Conservation (phyloP, 2,888 invertebrate genomes). For the Caenorhabditis sp. region DNA sequence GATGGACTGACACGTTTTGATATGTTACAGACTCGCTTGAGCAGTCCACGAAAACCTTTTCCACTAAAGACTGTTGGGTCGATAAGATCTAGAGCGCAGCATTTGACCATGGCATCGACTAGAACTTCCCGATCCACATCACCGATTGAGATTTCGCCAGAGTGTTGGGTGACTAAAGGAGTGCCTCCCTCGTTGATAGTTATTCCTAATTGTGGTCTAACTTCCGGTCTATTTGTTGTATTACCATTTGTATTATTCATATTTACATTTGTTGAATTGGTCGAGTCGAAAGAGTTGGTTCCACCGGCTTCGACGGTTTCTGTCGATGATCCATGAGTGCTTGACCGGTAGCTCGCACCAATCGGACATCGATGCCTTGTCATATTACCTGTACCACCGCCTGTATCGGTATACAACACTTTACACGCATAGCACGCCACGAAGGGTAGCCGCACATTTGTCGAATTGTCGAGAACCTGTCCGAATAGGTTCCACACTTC, state of each 20-base stretch:
- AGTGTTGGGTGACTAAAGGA: slow-evolving; percentile 23
- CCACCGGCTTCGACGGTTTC: slow-evolving; percentile 45
- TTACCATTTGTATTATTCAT: neutral
- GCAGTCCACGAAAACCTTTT: slow-evolving; percentile 37
- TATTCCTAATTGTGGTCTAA: slow-evolving; percentile 6
- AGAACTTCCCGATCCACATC: slow-evolving; percentile 53
- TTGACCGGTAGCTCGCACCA: slow-evolving; percentile 59
- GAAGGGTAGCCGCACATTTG: slow-evolving; percentile 64
- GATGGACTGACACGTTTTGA: slow-evolving; percentile 26
- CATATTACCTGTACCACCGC: slow-evolving; percentile 70
- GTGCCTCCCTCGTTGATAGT: slow-evolving; percentile 7
- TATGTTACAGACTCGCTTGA: slow-evolving; percentile 36
- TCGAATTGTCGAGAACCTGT: slow-evolving; percentile 67
- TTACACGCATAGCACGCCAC: slow-evolving; percentile 70
- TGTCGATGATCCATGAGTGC: slow-evolving; percentile 45
- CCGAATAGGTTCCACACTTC: slow-evolving; percentile 71
- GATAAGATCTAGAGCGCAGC: slow-evolving; percentile 51
- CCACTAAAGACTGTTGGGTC: slow-evolving; percentile 50
- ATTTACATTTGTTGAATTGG: slow-evolving; percentile 6
- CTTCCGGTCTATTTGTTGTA: neutral
- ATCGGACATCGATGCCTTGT: slow-evolving; percentile 67
- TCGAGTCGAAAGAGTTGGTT: slow-evolving; percentile 47
- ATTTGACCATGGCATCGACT: slow-evolving; percentile 47
- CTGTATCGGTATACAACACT: slow-evolving; percentile 69
- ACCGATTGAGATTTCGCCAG: slow-evolving; percentile 41